Base-by-base conservation (phyloP, 2,113 vertebrate species). In the Poecile atricapillus region DNA sequence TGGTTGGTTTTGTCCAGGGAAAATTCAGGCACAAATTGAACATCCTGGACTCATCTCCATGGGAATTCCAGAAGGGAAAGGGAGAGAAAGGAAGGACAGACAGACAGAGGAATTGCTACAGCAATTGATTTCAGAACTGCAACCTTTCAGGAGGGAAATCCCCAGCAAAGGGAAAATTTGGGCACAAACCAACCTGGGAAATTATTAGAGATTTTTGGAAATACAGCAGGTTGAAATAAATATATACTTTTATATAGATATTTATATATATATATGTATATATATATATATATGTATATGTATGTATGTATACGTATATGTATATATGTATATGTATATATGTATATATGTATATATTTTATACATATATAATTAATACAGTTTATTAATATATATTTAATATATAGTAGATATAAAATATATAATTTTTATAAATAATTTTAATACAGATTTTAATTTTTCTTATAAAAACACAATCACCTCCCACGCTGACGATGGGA, bases 71-170 rank as follows among this genome's bases (percentile, higher is more conserved):
- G 50, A 49, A 33, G 16, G 24, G 18, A 62, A 74, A 58, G 21
- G 13, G 31, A n/a, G 9, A 23, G 30, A 24, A 63, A n/a, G 15
- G 16, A 52, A 56, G 37, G 74, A 60, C 7, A 55, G 30, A 70
- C 30, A 70, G 65, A 78, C 6, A 7, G 14, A 74, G 52, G 9
- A 41, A 28, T 13, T 44, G 4, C 8, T 28, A 0, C 22, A 55
- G 1, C 0, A 20, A 41, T 16, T 19, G 3, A 41, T 8, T 49
- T 24, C 15, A 81, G 22, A 76, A n/a, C 49, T 52, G 1, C 0
- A 28, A 13, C 28, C 0, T 23, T 18, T 47, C 63, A 25, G 31
- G 69, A 73, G 23, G 9, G 37, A 87, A 89, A 69, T 13, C 5
- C 24, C 8, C 50, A 21, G 8, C 19, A 76, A 44, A 73, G 39